A percentile compares a stretch with the other conserved stretches of the same genome.
phyloP scores from a whole-genome alignment of 2,113 vertebrate genomes.

The Pseudolaguvia tuberculata region DNA sequence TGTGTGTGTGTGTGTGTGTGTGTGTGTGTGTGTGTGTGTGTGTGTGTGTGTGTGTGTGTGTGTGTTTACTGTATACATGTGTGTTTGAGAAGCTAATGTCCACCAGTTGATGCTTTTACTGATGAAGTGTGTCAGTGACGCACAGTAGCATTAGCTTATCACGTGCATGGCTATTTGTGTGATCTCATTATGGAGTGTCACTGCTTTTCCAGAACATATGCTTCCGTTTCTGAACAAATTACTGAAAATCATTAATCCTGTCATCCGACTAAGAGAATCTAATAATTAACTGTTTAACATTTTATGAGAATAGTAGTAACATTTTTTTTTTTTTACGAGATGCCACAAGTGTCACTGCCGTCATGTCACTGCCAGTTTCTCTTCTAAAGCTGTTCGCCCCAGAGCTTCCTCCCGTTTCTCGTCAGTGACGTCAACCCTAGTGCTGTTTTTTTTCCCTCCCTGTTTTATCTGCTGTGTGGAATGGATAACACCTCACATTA shows the following conservation, averaged over 20 bases:
- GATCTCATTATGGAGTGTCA: not conserved
- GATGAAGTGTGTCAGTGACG: not conserved
- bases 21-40: no score
- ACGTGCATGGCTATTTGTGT: constrained; percentile 7
- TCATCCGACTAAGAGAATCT: not conserved
- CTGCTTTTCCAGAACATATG: not conserved
- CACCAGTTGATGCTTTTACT: constrained; percentile 1
- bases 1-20: not conserved
- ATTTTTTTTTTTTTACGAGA: no score
- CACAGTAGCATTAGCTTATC: constrained; percentile 26
- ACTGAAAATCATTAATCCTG: not conserved
- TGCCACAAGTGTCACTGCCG: not conserved
- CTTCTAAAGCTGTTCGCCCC: constrained; percentile 26
- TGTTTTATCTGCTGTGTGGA: constrained; percentile 21
- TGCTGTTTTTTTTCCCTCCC: constrained; percentile 19
- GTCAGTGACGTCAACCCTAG: constrained; percentile 51
- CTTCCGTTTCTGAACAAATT: not conserved
- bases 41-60: not conserved
- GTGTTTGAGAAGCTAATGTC: constrained; percentile 12
- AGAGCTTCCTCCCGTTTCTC: constrained; percentile 26
- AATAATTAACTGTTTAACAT: not conserved
- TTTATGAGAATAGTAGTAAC: not conserved
- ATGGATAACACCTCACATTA: constrained; percentile 23
- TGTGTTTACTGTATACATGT: not conserved
- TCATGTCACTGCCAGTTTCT: constrained; percentile 39